These are phyloP conservation scores for Malurus cyaneus DNA, from an alignment of 2,113 vertebrate genomes.

Conservation along the genomic window DNA sequence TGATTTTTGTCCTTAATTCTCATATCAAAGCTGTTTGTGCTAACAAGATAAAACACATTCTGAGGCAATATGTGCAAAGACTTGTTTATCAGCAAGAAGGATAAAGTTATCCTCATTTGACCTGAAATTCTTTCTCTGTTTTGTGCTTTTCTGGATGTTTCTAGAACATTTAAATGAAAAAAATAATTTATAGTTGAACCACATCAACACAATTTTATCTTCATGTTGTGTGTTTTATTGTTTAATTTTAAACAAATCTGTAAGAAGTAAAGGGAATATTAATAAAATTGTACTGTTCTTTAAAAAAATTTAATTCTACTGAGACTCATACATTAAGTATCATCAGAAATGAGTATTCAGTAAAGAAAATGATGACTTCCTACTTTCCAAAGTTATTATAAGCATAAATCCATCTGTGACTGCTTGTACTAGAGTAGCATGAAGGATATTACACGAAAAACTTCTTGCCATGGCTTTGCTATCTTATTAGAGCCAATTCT, in stretches of 20 bases:
- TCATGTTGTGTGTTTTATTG: not conserved
- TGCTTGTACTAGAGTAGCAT: not conserved
- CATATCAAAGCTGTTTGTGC: constrained; percentile 31
- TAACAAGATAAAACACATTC: constrained; percentile 28
- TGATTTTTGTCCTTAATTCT: constrained; percentile 45
- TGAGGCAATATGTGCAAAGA: not conserved
- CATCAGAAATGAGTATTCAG: not conserved
- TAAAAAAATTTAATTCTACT: not conserved
- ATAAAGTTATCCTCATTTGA: constrained; percentile 47
- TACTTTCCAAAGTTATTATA: not conserved
- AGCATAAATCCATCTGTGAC: not conserved
- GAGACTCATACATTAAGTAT: not conserved
- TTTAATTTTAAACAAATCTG: not conserved
- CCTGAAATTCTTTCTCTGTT: not conserved
- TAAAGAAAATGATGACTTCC: not conserved
- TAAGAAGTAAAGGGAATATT: not conserved
- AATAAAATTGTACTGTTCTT: not conserved
- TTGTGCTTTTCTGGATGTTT: not conserved
- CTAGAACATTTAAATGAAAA: not conserved
- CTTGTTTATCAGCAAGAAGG: constrained; percentile 16
- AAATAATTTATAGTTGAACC: not conserved
- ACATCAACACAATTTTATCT: not conserved
- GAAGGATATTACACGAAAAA: not conserved
- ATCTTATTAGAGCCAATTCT: not conserved
- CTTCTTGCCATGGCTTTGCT: not conserved